phyloP scores from a whole-genome alignment of 2,888 invertebrate species.

The Tipula vernalis region DNA sequence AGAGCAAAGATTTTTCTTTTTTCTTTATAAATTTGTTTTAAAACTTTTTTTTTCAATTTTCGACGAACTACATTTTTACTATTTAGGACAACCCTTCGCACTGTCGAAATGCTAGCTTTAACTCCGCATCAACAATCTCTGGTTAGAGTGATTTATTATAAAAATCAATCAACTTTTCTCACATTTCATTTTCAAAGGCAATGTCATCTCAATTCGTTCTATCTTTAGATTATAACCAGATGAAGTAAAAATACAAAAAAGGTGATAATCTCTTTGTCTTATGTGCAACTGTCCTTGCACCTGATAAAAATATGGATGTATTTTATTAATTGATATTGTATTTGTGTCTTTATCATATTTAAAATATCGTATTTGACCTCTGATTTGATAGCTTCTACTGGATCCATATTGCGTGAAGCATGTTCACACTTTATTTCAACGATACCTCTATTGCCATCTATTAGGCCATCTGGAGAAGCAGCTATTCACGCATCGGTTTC shows the following conservation, averaged over 20 bases:
- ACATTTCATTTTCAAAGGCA: no score
- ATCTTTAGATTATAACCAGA: not conserved
- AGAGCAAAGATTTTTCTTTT: no score
- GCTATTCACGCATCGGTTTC: not conserved
- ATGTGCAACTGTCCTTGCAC: not conserved
- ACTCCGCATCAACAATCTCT: no score
- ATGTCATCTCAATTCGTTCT: not conserved
- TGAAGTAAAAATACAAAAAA: not conserved
- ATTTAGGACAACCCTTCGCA: no score
- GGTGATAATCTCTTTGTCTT: not conserved
- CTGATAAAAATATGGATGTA: not conserved
- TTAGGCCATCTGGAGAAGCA: not conserved
- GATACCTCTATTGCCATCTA: not conserved
- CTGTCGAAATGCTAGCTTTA: no score
- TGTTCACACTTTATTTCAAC: not conserved
- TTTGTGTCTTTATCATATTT: not conserved
- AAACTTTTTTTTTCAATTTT: no score
- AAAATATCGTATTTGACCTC: no score
- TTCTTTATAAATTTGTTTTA: no score
- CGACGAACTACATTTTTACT: no score
- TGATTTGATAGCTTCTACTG: no score
- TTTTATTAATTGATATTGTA: not conserved
- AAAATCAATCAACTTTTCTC: no score
- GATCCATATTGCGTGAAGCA: not conserved
- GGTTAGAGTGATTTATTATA: no score